phyloP scores from a whole-genome alignment of 2,797 vertebrate genomes.

The Babyrousa celebensis region DNA sequence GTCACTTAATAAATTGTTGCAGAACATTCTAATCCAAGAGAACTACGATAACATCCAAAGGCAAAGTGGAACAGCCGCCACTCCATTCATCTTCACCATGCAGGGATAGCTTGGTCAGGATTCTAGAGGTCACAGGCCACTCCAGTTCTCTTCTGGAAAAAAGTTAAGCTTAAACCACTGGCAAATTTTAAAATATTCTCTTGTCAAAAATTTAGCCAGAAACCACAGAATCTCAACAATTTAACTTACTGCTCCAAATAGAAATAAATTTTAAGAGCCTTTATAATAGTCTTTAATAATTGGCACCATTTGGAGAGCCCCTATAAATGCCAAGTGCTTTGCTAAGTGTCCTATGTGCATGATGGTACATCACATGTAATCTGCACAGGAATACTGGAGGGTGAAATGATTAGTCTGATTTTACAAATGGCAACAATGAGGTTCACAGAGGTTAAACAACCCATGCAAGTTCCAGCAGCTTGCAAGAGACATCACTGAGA shows the following conservation, averaged over 20 bases:
- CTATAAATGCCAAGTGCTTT: neutral
- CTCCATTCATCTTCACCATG: neutral
- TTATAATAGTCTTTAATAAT: neutral
- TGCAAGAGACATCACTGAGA: neutral
- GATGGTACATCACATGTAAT: neutral
- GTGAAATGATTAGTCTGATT: neutral
- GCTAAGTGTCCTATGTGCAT: neutral
- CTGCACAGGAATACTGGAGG: neutral
- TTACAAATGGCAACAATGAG: neutral
- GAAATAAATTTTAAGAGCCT: slow-evolving; percentile 35
- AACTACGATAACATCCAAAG: neutral
- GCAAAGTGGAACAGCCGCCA: neutral
- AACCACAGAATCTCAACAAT: neutral
- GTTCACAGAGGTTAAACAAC: neutral
- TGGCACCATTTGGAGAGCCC: neutral
- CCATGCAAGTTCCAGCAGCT: neutral
- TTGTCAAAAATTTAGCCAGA: neutral
- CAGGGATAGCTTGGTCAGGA: neutral
- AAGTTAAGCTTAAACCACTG: neutral
- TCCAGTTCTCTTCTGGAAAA: neutral
- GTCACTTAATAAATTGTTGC: neutral
- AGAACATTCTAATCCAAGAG: neutral
- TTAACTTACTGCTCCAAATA: neutral
- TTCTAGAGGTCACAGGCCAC: neutral
- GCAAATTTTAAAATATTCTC: neutral